Percentiles rank a stretch among this genome's conserved stretches.
phyloP scores from a whole-genome alignment of 2,113 vertebrate species.

The Ivindomyrus marchei region DNA sequence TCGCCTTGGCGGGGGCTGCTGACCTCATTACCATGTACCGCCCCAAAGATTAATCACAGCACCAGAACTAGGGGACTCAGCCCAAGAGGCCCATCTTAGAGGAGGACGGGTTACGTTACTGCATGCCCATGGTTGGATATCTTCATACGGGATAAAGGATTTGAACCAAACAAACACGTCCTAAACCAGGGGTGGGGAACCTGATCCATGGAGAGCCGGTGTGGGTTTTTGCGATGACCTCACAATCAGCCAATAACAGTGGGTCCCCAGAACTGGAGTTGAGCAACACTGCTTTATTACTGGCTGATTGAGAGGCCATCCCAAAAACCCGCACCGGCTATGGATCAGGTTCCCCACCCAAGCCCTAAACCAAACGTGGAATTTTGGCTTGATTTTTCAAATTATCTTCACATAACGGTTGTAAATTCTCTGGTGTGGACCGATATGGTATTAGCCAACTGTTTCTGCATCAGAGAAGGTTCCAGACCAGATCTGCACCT shows the following conservation, averaged over 20 bases:
- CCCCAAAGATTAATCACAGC: background rate
- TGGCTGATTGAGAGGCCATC: too few relatives aligned
- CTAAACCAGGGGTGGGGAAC: background rate
- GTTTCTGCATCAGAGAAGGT: background rate
- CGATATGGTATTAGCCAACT: background rate
- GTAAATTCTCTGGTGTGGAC: background rate
- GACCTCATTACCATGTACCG: background rate
- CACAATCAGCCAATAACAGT: too few relatives aligned
- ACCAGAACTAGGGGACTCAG: background rate
- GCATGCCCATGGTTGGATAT: background rate
- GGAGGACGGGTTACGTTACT: background rate
- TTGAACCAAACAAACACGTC: background rate
- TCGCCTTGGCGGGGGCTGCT: background rate
- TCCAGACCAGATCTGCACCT: background rate
- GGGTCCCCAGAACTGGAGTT: too few relatives aligned
- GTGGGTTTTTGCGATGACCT: too few relatives aligned
- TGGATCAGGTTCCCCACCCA: too few relatives aligned
- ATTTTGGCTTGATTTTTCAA: background rate
- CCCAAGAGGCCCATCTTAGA: background rate
- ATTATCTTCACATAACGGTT: background rate
- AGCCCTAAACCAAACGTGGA: background rate
- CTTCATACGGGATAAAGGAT: background rate
- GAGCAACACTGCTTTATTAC: too few relatives aligned
- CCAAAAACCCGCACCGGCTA: too few relatives aligned
- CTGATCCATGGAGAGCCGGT: too few relatives aligned